Base-by-base conservation (phyloP, 2,888 invertebrate species). In the Lissocephala sabroskyi region DNA sequence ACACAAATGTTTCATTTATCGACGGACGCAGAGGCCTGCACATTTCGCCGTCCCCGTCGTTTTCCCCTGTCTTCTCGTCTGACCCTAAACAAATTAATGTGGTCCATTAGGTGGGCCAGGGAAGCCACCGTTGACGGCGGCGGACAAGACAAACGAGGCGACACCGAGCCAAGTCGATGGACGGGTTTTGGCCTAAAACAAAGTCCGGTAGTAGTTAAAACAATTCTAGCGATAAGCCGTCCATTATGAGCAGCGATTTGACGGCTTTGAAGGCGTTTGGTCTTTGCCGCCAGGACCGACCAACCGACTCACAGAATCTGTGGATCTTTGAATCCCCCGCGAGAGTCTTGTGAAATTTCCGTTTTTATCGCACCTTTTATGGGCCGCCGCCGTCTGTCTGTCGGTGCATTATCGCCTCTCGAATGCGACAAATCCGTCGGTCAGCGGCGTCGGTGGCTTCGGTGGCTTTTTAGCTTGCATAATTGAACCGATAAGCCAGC, bases 191-290 rank as follows among this genome's bases (percentile, higher is more conserved):
- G 18, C 57, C 48, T 57, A 66, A 71, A 64, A 45, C 73, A 57
- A 80, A 80, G 68, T 80, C 81, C 80, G 61, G 68, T 70, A 76
- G 80, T 80, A 80, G 80, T 79, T 80, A 78, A 80, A 80, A 76
- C 81, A 79, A 79, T 80, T 80, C 73, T 78, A 53, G 52, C 59
- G 77, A 77, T 77, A 77, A 77, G 68, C 67, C 79, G 65, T 79
- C 79, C 79, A 80, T 80, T 80, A 80, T 80, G 79, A 80, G 73
- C 79, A 80, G 77, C 80, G 70, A 79, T 80, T 80, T 80, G 79
- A 80, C 79, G 80, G 80, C 80, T 80, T 75, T 66, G 63, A 59
- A 59, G 58, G 48, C 60, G 71, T 79, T 79, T 80, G 65, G 75
- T 75, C 64, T 79, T 77, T 65, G 75, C 79, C 79, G 80, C 58